Conservation (phyloP, 2,797 vertebrate species). For the Hoplostethus atlanticus region DNA sequence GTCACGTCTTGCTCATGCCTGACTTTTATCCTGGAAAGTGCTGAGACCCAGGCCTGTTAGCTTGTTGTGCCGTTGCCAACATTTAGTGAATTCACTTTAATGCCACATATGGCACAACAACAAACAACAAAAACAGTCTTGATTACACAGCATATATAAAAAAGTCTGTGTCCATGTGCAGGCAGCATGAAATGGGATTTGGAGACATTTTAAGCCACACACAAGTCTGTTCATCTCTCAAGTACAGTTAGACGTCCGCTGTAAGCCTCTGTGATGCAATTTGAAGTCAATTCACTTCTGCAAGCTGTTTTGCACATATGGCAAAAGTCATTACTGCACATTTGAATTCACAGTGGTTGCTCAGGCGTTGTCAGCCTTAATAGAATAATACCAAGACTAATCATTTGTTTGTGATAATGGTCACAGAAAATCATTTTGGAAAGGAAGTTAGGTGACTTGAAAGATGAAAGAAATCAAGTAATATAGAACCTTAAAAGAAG, state of each 20-base stretch:
- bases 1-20: neutral
- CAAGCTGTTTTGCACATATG: slow-evolving; percentile 80
- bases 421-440: slow-evolving; percentile 44
- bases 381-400: slow-evolving; percentile 68
- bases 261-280: slow-evolving; percentile 47
- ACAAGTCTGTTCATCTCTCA: slow-evolving; percentile 7
- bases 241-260: slow-evolving; percentile 53
- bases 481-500: slow-evolving; percentile 29
- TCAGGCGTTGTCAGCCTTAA: slow-evolving; percentile 62
- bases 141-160: neutral
- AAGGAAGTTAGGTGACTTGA: slow-evolving; percentile 29
- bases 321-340: slow-evolving; percentile 75
- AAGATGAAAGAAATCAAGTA: slow-evolving; percentile 22
- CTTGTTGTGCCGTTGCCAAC: neutral
- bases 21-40: slow-evolving; percentile 20
- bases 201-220: neutral
- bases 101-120: slow-evolving; percentile 3
- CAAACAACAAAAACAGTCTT: slow-evolving; percentile 7
- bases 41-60: neutral
- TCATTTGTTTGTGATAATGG: slow-evolving; percentile 44
- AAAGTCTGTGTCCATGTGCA: neutral
- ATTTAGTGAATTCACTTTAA: slow-evolving; percentile 10
- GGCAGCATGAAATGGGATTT: neutral
- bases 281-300: slow-evolving; percentile 66
- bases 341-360: slow-evolving; percentile 72